Conservation (phyloP, 2,797 vertebrate genomes). For the Chaetodon trifasciatus region DNA sequence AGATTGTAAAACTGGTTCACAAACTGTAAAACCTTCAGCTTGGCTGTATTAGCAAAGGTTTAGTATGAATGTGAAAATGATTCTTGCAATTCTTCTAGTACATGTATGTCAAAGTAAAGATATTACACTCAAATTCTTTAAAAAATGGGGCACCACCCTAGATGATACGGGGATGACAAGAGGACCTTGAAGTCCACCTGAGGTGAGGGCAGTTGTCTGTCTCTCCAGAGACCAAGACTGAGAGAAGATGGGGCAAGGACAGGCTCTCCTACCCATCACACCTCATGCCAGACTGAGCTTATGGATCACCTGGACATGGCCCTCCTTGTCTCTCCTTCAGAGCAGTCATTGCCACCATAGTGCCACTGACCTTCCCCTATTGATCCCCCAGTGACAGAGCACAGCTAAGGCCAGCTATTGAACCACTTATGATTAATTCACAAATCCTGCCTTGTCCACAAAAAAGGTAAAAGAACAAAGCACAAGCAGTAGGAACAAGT, state of each 20-base stretch:
- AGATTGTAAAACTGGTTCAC: constrained; percentile 20
- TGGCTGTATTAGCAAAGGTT: constrained; percentile 1
- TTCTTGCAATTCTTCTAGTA: neutral
- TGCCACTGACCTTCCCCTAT: constrained; percentile 82
- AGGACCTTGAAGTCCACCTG: constrained; percentile 29
- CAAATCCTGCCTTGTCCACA: constrained; percentile 81
- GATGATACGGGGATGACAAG: neutral
- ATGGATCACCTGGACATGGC: constrained; percentile 82
- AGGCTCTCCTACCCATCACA: constrained; percentile 61
- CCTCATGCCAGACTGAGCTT: constrained; percentile 75
- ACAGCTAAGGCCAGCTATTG: constrained; percentile 83
- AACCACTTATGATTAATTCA: constrained; percentile 87
- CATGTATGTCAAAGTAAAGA: neutral
- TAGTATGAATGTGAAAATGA: constrained; percentile 17
- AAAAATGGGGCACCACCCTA: neutral
- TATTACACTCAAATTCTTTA: neutral
- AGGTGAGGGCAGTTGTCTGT: constrained; percentile 29
- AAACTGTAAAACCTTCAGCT: constrained; percentile 22
- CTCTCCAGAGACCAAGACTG: constrained; percentile 39
- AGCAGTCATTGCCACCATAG: constrained; percentile 69
- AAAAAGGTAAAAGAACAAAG: constrained; percentile 77
- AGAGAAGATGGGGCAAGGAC: constrained; percentile 62
- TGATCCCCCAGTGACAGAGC: constrained; percentile 82
- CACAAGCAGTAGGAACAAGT: constrained; percentile 59
- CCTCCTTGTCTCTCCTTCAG: constrained; percentile 68